Conservation (phyloP, 2,888 invertebrate species). For the Plutella xylostella region DNA sequence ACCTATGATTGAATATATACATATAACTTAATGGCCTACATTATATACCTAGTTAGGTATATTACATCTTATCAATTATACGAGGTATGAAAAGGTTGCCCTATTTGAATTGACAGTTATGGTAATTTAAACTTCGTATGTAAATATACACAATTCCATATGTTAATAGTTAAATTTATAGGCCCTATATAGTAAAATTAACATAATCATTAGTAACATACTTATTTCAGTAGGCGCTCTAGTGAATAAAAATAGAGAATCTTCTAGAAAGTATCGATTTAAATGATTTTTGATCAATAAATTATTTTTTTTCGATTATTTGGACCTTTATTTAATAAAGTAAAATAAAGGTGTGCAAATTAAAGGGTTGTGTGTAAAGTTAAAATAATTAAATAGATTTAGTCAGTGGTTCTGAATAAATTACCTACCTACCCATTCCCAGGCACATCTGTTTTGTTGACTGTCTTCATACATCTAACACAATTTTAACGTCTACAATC, state of each 20-base stretch:
- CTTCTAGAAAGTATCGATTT: slow-evolving; percentile 4
- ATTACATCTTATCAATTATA: no score
- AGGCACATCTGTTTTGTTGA: slow-evolving; percentile 29
- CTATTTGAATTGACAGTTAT: no score
- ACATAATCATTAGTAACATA: slow-evolving; percentile 65
- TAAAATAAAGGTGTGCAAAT: slow-evolving; percentile 64
- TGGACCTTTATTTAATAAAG: slow-evolving; percentile 36
- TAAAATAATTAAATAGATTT: slow-evolving; percentile 64
- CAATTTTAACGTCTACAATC: slow-evolving; percentile 40
- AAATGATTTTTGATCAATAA: background rate
- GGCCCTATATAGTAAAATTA: slow-evolving; percentile 60
- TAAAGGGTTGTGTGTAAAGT: slow-evolving; percentile 70
- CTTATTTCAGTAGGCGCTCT: slow-evolving; percentile 23
- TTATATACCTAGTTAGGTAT: no score
- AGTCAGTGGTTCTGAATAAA: slow-evolving; percentile 47
- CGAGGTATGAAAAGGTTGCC: no score
- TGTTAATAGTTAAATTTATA: slow-evolving; percentile 62
- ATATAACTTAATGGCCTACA: no score
- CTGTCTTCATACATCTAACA: slow-evolving; percentile 29
- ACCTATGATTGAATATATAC: no score
- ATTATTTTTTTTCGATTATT: background rate
- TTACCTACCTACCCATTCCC: slow-evolving; percentile 27
- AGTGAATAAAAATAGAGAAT: slow-evolving; percentile 38
- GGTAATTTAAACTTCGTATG: background rate
- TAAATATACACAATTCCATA: slow-evolving; percentile 47